These are phyloP conservation scores for Anodontia alba DNA, from an alignment of 2,888 invertebrate genomes.

Conservation along the genomic window DNA sequence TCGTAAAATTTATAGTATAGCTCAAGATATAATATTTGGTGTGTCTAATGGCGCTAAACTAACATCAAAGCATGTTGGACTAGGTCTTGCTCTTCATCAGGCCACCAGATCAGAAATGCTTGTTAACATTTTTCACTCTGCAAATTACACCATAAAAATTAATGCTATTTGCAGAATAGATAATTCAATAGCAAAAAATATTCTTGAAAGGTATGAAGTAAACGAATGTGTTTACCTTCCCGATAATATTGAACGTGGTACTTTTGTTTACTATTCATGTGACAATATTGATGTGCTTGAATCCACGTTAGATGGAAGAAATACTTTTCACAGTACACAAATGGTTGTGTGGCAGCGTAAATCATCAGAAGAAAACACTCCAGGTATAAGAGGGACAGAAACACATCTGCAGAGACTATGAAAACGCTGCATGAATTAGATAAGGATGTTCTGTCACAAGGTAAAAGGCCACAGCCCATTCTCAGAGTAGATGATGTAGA, in stretches of 20 bases:
- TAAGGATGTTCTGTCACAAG: constrained; percentile 11
- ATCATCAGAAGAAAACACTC: background rate
- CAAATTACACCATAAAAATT: constrained; percentile 15
- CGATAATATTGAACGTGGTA: constrained; percentile 13
- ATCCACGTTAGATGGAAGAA: constrained; percentile 31
- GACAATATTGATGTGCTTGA: constrained; percentile 41
- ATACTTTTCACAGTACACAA: constrained; percentile 41
- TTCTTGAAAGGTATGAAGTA: constrained; percentile 21
- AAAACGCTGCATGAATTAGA: constrained; percentile 26
- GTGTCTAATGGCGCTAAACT: constrained; percentile 32
- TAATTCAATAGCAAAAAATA: constrained; percentile 33
- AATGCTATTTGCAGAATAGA: constrained; percentile 28
- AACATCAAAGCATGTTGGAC: constrained; percentile 37
- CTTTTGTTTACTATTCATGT: constrained; percentile 29
- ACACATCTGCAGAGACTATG: background rate
- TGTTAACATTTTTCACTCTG: constrained; percentile 33
- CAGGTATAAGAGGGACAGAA: background rate
- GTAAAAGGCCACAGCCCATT: constrained; percentile 17
- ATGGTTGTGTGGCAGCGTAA: constrained; percentile 35
- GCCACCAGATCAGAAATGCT: constrained; percentile 32
- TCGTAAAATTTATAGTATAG: constrained; percentile 23
- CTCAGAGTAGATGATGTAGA: background rate
- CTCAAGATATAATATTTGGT: constrained; percentile 31
- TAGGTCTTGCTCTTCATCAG: constrained; percentile 32
- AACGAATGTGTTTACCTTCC: constrained; percentile 29